Evolutionary conservation across 2,797 vertebrate genomes (phyloP).

Genomic region (Propithecus perrieri): DNA sequence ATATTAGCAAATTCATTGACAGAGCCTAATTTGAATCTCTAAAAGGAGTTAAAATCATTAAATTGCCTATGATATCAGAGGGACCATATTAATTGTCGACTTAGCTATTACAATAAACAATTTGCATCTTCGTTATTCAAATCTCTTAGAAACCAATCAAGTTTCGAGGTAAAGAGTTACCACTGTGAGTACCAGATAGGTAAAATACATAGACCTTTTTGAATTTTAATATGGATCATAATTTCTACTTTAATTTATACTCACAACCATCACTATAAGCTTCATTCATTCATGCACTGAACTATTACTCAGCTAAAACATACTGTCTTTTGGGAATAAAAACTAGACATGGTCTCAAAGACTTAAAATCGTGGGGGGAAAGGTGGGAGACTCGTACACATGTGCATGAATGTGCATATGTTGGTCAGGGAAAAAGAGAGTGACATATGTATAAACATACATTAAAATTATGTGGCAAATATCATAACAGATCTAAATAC

Average conservation of each 20-base stretch:
- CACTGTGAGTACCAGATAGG: background rate
- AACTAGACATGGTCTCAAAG: background rate
- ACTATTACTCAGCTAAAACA: background rate
- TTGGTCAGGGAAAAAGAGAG: background rate
- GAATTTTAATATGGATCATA: background rate
- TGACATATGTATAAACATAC: background rate
- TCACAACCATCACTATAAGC: background rate
- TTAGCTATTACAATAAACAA: background rate
- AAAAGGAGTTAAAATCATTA: background rate
- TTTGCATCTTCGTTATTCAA: slow-evolving; percentile 8
- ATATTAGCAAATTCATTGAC: background rate
- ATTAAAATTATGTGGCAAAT: background rate
- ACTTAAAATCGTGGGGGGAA: background rate
- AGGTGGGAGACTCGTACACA: background rate
- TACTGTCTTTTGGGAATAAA: background rate
- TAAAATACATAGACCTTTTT: background rate
- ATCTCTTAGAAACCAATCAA: slow-evolving; percentile 9
- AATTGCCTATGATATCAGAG: background rate
- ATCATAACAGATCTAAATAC: background rate
- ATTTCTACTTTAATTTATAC: slow-evolving; percentile 36
- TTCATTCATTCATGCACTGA: background rate
- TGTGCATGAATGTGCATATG: background rate
- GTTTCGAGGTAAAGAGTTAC: slow-evolving; percentile 16
- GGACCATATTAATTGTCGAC: background rate
- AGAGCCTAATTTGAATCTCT: background rate